Percentiles rank a stretch among this genome's conserved stretches.
phyloP scores from a whole-genome alignment of 1,140 invertebrate genomes.

The Halesus radiatus region DNA sequence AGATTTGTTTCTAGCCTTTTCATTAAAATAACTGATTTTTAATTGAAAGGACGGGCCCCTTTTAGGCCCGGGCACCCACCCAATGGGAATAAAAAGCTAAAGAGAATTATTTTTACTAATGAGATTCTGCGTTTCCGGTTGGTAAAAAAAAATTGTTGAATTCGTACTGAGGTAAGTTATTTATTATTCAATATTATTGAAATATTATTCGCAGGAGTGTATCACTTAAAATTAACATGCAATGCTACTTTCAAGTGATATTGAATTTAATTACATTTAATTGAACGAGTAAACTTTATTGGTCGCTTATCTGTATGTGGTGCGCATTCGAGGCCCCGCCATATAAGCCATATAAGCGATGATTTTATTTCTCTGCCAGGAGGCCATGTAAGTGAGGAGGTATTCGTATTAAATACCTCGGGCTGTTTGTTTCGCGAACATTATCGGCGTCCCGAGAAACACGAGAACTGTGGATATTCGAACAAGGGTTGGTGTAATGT shows the following conservation, averaged over 20 bases:
- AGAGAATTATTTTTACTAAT: too few relatives aligned
- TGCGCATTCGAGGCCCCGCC: background rate
- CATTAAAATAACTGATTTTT: too few relatives aligned
- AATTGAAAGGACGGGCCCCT: too few relatives aligned
- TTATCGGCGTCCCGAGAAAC: constrained; percentile 39
- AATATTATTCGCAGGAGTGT: background rate
- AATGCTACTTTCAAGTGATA: background rate
- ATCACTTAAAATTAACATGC: background rate
- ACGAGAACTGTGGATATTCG: constrained; percentile 21
- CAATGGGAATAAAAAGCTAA: too few relatives aligned
- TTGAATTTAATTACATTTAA: constrained; percentile 2
- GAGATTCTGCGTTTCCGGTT: too few relatives aligned
- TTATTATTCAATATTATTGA: background rate
- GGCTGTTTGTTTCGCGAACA: constrained; percentile 27
- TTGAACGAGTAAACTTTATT: constrained; percentile 5
- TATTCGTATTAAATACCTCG: constrained; percentile 36
- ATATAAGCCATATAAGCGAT: constrained; percentile 26
- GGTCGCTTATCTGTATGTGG: background rate
- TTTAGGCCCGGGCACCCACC: too few relatives aligned
- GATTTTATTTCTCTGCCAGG: constrained; percentile 28
- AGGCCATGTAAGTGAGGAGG: constrained; percentile 32
- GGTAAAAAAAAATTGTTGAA: too few relatives aligned
- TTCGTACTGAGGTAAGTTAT: background rate
- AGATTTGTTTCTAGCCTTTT: too few relatives aligned
- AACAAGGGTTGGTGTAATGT: constrained; percentile 25